phyloP scores from a whole-genome alignment of 2,888 invertebrate species.

The Chaetogeoica ovagalla region DNA sequence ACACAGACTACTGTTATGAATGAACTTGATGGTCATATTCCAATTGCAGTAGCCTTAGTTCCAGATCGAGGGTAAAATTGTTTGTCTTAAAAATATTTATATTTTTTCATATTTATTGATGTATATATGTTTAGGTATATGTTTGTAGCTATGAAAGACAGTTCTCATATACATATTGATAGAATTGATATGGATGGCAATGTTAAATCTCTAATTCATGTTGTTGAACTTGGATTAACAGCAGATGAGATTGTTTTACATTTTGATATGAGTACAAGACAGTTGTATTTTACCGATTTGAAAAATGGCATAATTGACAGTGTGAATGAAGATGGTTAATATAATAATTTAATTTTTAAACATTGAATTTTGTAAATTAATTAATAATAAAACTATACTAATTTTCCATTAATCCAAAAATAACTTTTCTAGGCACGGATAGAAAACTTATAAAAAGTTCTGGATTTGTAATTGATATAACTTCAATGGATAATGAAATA shows the following conservation, averaged over 20 bases:
- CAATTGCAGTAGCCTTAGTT: constrained; percentile 70
- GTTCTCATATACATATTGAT: constrained; percentile 65
- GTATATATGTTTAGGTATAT: constrained; percentile 63
- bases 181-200: constrained; percentile 71
- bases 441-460: constrained; percentile 35
- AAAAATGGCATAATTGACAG: constrained; percentile 69
- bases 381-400: background rate
- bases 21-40: constrained; percentile 66
- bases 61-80: constrained; percentile 68
- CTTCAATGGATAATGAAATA: constrained; percentile 64
- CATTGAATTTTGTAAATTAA: background rate
- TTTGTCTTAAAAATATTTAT: background rate
- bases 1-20: constrained; percentile 67
- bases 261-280: constrained; percentile 65
- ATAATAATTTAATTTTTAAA: background rate
- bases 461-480: constrained; percentile 26
- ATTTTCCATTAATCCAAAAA: background rate
- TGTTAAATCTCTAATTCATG: constrained; percentile 59
- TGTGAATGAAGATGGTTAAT: constrained; percentile 66
- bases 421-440: constrained; percentile 25
- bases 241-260: constrained; percentile 64
- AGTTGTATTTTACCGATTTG: constrained; percentile 71
- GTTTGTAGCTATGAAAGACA: constrained; percentile 64
- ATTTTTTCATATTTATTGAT: constrained; percentile 6
- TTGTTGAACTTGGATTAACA: constrained; percentile 60